Conservation (phyloP, 1,140 invertebrate species). For the Procambarus virginalis region DNA sequence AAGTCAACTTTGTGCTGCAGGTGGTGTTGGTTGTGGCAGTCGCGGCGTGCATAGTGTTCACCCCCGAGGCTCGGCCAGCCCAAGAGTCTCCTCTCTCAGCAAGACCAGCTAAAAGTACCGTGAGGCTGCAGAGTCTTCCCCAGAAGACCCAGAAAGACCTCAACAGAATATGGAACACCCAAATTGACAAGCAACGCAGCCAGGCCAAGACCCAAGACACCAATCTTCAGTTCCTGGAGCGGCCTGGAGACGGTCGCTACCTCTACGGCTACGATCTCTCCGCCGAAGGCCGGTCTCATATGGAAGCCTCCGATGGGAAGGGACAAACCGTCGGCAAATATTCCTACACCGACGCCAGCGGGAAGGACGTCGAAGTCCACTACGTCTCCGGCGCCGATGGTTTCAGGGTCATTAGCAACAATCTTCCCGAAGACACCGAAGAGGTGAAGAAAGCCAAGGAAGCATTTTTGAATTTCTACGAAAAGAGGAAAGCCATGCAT, state of each 20-base stretch:
- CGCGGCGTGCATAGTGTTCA: conserved; percentile 48
- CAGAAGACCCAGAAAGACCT: conserved; percentile 25
- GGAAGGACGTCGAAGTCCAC: conserved; percentile 64
- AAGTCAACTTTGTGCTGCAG: background rate
- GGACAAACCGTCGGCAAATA: conserved; percentile 68
- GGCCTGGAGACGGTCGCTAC: conserved; percentile 55
- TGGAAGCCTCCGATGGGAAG: conserved; percentile 65
- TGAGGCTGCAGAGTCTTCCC: conserved; percentile 36
- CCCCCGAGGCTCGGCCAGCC: conserved; percentile 47
- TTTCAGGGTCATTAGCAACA: conserved; percentile 67
- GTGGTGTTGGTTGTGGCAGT: conserved; percentile 60
- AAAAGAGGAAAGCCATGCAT: conserved; percentile 5
- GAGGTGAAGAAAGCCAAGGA: conserved; percentile 44
- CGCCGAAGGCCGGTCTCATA: conserved; percentile 33
- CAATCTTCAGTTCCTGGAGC: conserved; percentile 53
- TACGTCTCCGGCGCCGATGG: conserved; percentile 61
- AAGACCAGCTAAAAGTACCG: background rate
- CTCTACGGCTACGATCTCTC: conserved; percentile 50
- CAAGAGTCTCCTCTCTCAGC: background rate
- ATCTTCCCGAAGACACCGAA: conserved; percentile 66
- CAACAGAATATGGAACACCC: conserved; percentile 60
- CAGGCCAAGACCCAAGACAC: background rate
- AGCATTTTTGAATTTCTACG: conserved; percentile 37
- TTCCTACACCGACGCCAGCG: conserved; percentile 60
- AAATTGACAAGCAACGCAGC: conserved; percentile 44